Evolutionary conservation across 2,888 invertebrate species (phyloP), one percentile per base, ranked within the genome.

Genomic region (Caenorhabditis afra): DNA sequence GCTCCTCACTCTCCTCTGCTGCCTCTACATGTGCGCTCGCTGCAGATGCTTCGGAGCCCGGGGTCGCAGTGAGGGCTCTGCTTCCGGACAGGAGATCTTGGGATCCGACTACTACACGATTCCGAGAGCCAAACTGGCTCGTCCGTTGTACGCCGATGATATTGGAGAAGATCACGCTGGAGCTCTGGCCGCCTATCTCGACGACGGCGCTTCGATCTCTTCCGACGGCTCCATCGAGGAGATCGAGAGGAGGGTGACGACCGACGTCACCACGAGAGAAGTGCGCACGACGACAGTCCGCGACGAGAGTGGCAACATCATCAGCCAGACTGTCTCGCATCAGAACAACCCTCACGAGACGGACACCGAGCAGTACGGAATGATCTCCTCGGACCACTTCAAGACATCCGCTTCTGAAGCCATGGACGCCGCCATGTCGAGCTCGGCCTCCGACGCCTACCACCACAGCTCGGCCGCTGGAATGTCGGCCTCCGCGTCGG

Each of bases 161-260:
- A 57, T 68, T 49, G 79, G 67, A 41, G 75, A 80, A 7, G 75
- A 82, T 70, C 73, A 86, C 65, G 82, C 79, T 3, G 84, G 84
- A 45, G 84, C 84, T 0, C 57, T 85, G 12, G 81, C 74, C 14
- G 82, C 79, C 22, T 85, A 85, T 57, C 50, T 85, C 44, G 86
- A 85, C 47, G 86, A 86, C 65, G 86, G 86, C 18, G 82, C 71
- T 10, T 86, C 86, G 0, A 81, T 86, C 16, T 82, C 83, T 8
- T 81, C 82, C 12, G 86, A 78, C 55, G 86, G 81, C 45, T 76
- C 78, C 11, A 45, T 86, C 39, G 86, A 83, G 59, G 85, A 83
- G 59, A 78, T 89, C 68, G 89, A 89, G 73, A 79, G 89, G 68
- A 50, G 87, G 49, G 89, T 89, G 14, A 89, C 87, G 3, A 89